These are phyloP conservation scores for Micromys minutus DNA, from an alignment of 2,113 vertebrate species.

Conservation along the genomic window DNA sequence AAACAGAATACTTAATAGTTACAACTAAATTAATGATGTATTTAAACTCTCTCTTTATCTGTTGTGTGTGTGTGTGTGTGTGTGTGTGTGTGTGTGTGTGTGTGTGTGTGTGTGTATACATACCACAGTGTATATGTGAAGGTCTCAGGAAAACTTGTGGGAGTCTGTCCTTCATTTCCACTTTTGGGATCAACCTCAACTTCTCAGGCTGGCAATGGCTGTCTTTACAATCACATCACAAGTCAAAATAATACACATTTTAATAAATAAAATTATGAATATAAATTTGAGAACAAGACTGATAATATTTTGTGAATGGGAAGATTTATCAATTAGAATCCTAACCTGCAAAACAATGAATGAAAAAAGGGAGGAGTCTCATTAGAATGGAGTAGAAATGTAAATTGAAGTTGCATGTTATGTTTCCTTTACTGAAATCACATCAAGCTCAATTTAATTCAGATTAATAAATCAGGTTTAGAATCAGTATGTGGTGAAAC, in stretches of 20 bases:
- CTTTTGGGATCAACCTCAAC: background rate
- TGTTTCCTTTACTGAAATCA: background rate
- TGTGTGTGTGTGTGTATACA: background rate
- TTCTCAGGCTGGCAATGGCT: background rate
- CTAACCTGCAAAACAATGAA: background rate
- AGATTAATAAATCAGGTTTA: background rate
- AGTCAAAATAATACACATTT: background rate
- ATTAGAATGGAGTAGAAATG: background rate
- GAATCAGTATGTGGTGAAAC: background rate
- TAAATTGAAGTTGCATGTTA: background rate
- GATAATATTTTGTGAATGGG: background rate
- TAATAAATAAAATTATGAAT: background rate
- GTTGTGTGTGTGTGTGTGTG: background rate
- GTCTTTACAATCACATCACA: background rate
- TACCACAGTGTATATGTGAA: background rate
- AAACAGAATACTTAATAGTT: background rate
- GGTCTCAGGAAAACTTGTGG: background rate
- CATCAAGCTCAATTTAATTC: background rate
- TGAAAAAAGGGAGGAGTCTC: background rate
- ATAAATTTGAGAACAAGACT: background rate
- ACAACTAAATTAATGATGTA: background rate
- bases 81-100: background rate
- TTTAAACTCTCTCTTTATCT: background rate
- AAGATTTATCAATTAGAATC: background rate
- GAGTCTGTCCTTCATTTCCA: background rate